Conservation (phyloP, 2,888 invertebrate genomes). For the Tetranychus truncatus region DNA sequence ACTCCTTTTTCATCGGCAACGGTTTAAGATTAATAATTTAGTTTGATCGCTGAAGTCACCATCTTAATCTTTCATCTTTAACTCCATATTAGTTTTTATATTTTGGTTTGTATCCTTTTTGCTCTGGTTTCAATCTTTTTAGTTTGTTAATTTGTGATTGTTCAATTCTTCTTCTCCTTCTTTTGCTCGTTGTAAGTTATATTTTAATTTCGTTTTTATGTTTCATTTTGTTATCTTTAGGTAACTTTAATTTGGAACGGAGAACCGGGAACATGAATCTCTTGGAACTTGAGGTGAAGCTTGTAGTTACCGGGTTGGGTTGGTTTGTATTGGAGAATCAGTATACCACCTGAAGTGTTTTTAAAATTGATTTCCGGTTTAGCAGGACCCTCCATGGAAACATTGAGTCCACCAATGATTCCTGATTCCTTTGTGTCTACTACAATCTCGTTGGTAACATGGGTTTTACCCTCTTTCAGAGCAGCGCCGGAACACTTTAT, state of each 20-base stretch:
- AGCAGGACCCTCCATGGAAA: conserved; percentile 23
- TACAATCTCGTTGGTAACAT: conserved; percentile 17
- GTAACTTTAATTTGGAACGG: conserved; percentile 21
- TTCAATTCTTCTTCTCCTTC: background rate
- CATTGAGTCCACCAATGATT: conserved; percentile 23
- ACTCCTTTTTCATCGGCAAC: background rate
- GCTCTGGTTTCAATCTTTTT: too few relatives aligned
- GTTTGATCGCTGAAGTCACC: too few relatives aligned
- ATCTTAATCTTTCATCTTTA: too few relatives aligned
- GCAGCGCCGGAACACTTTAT: conserved; percentile 21
- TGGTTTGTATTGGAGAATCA: conserved; percentile 20
- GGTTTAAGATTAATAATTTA: too few relatives aligned
- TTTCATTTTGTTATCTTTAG: conserved; percentile 1
- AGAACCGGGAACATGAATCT: conserved; percentile 22
- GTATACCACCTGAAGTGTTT: conserved; percentile 20
- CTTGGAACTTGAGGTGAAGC: conserved; percentile 22
- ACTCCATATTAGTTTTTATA: too few relatives aligned
- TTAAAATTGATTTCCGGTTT: conserved; percentile 23
- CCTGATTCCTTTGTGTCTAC: conserved; percentile 22
- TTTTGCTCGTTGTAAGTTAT: background rate
- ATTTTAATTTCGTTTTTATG: background rate
- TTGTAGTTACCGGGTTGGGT: conserved; percentile 17
- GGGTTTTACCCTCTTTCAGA: conserved; percentile 18
- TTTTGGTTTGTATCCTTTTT: too few relatives aligned
- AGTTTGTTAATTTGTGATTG: background rate